Base-by-base conservation (phyloP, 2,888 invertebrate genomes). In the Leptopilina myrica region DNA sequence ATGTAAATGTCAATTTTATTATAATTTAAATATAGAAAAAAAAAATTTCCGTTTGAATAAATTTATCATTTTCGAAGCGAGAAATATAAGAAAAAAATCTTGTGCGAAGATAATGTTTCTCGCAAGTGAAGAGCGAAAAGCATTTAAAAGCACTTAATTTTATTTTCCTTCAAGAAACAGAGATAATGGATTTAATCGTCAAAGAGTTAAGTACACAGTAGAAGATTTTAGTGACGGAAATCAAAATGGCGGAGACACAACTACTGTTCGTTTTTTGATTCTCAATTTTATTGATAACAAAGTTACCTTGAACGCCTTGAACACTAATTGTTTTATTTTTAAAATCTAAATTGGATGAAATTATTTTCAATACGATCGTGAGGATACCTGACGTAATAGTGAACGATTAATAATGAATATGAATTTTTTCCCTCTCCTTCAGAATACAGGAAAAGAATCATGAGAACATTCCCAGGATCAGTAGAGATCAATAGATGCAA, bases 391-490 rank as follows among this genome's bases (percentile, higher is more conserved):
- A 56, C 33, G 73, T 73, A 56, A n/a, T n/a, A 73, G 73, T 73
- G 56, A 53, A 56, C 33, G 56, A 73, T 56, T 53, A 33, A n/a
- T 20, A 20, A 56, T 73, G 56, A 73, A 73, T 73, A 73, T 73
- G 53, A 53, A 73, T 73, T 73, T 73, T 49, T 20, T n/a, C n/a
- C 20, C 49, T 49, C 49, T 49, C 49, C 12, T 12, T 49, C 3
- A 11, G 49, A 11, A 20, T 49, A 33, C 33, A 73, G 73, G 56
- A 73, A 73, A 73, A 56, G 73, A 73, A 53, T 56, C 33, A 26
- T 73, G 73, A 73, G 73, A 73, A 33, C 73, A 26, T 73, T 73
- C 73, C 33, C 73, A 73, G 73, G 73, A 73, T 56, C 73, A 33
- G 33, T 33, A 56, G 33, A 73, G 56, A 73, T 73, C 73, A 53